These are phyloP conservation scores for Nansenia antarctica DNA, from an alignment of 2,113 vertebrate species.

Conservation along the genomic window DNA sequence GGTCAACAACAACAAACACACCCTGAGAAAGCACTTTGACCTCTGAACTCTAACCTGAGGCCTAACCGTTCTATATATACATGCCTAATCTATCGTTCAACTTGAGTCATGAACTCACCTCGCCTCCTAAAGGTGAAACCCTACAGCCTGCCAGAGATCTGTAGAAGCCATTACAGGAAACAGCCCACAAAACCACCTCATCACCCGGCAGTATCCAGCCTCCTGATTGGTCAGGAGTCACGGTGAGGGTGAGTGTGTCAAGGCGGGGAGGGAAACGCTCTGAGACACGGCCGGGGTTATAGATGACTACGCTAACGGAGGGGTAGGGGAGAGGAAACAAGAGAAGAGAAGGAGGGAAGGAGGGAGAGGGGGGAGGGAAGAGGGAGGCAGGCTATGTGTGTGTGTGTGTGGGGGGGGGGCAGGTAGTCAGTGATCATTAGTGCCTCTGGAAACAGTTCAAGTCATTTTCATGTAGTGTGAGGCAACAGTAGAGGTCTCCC, in stretches of 20 bases:
- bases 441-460: slow-evolving; percentile 57
- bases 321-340: not conserved
- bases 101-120: too few relatives aligned
- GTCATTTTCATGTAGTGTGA: slow-evolving; percentile 66
- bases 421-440: slow-evolving; percentile 50
- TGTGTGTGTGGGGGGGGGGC: too few relatives aligned
- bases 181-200: not conserved
- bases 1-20: too few relatives aligned
- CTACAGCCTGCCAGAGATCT: not conserved
- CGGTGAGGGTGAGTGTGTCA: not conserved
- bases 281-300: slow-evolving; percentile 39
- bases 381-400: too few relatives aligned
- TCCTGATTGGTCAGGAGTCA: not conserved
- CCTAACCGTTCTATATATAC: too few relatives aligned
- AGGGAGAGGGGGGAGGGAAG: slow-evolving; percentile 16
- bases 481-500: slow-evolving; percentile 20
- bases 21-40: too few relatives aligned
- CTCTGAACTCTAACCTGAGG: too few relatives aligned
- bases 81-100: too few relatives aligned
- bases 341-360: slow-evolving; percentile 3
- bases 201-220: not conserved
- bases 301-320: slow-evolving; percentile 46
- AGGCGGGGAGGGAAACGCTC: not conserved
- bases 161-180: not conserved
- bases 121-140: too few relatives aligned